Percentiles rank a stretch among this genome's conserved stretches.
phyloP scores from a whole-genome alignment of 30 jellyfish, hydroid and myxozoan species.

The Catostylus mosaicus region DNA sequence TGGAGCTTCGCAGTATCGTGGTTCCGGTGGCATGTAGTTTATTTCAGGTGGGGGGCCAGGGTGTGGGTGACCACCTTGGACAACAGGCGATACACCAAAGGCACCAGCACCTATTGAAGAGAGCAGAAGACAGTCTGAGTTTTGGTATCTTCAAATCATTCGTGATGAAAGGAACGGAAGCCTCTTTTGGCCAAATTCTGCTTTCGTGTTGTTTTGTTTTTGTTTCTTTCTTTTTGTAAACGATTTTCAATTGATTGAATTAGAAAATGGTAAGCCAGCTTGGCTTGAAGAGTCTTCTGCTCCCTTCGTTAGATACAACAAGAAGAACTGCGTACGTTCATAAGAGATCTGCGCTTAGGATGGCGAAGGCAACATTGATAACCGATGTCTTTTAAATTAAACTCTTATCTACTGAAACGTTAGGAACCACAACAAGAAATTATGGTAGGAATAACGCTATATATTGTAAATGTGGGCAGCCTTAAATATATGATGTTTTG shows the following conservation, averaged over 20 bases:
- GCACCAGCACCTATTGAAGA: slow-evolving; percentile 78
- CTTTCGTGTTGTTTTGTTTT: slow-evolving; percentile 37
- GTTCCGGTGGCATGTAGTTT: slow-evolving; percentile 61
- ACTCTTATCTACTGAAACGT: too few relatives aligned
- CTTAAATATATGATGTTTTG: too few relatives aligned
- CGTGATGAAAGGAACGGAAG: slow-evolving; percentile 77
- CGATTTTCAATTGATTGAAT: not conserved
- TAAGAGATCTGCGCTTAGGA: not conserved
- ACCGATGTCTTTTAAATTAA: too few relatives aligned
- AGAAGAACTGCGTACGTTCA: not conserved
- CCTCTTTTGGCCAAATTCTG: slow-evolving; percentile 69
- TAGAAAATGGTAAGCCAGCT: slow-evolving; percentile 36
- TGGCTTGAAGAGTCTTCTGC: slow-evolving; percentile 80
- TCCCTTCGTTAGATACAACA: slow-evolving; percentile 43
- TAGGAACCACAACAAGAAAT: too few relatives aligned
- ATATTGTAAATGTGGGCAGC: too few relatives aligned
- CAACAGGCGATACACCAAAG: slow-evolving; percentile 75
- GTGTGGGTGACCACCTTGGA: slow-evolving; percentile 98
- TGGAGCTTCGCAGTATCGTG: slow-evolving; percentile 92
- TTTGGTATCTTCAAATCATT: slow-evolving; percentile 10
- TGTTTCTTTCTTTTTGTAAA: not conserved
- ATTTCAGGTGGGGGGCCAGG: slow-evolving; percentile 98
- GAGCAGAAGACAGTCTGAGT: slow-evolving; percentile 83
- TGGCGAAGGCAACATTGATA: too few relatives aligned
- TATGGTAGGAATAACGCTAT: too few relatives aligned